phyloP scores from a whole-genome alignment of 2,888 invertebrate genomes.

The Lasioglossum malachurum region DNA sequence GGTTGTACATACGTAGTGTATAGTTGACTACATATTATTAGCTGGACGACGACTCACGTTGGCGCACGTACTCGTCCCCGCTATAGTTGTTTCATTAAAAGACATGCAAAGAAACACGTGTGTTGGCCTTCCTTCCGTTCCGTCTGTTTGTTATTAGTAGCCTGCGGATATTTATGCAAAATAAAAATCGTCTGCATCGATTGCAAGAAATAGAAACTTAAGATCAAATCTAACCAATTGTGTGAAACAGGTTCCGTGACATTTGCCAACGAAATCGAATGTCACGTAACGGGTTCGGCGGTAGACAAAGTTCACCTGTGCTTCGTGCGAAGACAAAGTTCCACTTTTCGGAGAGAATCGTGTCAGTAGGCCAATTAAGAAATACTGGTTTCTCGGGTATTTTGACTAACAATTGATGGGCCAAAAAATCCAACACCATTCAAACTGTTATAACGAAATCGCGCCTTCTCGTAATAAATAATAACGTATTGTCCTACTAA shows the following conservation, averaged over 20 bases:
- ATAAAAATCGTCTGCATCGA: no score
- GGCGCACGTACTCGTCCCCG: not conserved
- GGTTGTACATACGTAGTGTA: slow-evolving; percentile 47
- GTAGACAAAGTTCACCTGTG: not conserved
- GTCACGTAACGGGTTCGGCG: not conserved
- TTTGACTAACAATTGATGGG: not conserved
- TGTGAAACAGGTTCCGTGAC: not conserved
- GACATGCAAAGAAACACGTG: not conserved
- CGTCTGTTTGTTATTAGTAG: not conserved
- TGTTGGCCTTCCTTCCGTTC: not conserved
- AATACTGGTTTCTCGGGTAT: not conserved
- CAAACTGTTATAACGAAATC: not conserved
- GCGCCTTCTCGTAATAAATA: not conserved
- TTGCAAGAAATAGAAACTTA: no score
- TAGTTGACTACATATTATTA: slow-evolving; percentile 18
- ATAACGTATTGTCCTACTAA: not conserved
- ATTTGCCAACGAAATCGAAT: not conserved
- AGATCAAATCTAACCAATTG: not conserved
- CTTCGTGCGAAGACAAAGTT: not conserved
- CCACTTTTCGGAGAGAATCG: slow-evolving; percentile 36
- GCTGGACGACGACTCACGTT: not conserved
- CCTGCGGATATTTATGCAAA: no score
- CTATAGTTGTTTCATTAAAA: slow-evolving; percentile 50
- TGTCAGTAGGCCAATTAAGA: slow-evolving; percentile 59
- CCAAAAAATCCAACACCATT: not conserved